Percentiles rank a stretch among this genome's conserved stretches.
These are phyloP conservation scores for Syngnathus acus DNA, from an alignment of 2,797 vertebrate species.

Conservation along the genomic window DNA sequence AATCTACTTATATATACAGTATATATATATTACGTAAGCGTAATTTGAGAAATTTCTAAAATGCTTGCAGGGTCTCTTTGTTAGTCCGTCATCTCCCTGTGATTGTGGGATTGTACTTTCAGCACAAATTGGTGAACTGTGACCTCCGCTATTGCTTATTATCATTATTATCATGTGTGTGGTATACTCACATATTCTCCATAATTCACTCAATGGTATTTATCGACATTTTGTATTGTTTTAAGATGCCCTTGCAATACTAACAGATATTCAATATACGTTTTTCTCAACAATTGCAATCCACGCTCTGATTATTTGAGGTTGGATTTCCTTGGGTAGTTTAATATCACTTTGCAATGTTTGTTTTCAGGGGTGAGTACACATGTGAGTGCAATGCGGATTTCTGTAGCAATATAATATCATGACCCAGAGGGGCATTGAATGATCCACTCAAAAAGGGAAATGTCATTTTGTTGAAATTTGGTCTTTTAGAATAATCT, in stretches of 20 bases:
- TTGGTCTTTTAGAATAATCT: background rate
- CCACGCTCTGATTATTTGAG: constrained; percentile 33
- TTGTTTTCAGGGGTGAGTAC: constrained; percentile 1
- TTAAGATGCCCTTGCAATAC: constrained; percentile 70
- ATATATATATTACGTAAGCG: constrained; percentile 64
- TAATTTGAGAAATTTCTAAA: constrained; percentile 73
- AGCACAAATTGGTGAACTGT: constrained; percentile 78
- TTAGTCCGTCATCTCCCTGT: constrained; percentile 66
- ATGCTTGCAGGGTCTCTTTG: constrained; percentile 61
- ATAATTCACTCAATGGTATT: constrained; percentile 41
- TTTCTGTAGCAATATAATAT: constrained; percentile 38
- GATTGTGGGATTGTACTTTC: constrained; percentile 81
- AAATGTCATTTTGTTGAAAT: background rate
- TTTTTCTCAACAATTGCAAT: constrained; percentile 43
- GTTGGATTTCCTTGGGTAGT: constrained; percentile 24
- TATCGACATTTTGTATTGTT: constrained; percentile 63
- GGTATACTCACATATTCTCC: constrained; percentile 34
- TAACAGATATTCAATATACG: constrained; percentile 61
- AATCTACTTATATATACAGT: constrained; percentile 46
- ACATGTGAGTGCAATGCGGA: background rate
- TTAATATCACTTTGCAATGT: constrained; percentile 30
- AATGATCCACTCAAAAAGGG: background rate
- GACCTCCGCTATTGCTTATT: constrained; percentile 78
- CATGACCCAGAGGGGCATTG: constrained; percentile 3
- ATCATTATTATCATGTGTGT: constrained; percentile 56